Evolutionary conservation across 2,113 vertebrate genomes (phyloP).

Genomic region (Rafetus swinhoei): DNA sequence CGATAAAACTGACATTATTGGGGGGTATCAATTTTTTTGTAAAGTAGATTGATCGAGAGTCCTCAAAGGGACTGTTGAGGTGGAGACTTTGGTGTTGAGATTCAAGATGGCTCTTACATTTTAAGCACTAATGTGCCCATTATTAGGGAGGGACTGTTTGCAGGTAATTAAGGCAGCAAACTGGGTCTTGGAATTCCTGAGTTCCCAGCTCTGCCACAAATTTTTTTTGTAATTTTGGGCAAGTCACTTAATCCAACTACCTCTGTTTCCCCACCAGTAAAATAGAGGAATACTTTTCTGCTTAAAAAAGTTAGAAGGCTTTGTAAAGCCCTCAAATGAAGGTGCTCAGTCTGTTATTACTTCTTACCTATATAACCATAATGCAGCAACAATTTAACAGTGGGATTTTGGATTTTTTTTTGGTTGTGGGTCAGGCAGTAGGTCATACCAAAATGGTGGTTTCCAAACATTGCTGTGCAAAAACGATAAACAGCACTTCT

Average conservation of each 20-base stretch:
- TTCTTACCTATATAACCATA: neutral
- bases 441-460: neutral
- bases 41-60: neutral
- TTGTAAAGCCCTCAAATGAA: neutral
- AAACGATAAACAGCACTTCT: neutral
- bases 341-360: neutral
- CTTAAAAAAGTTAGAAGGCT: neutral
- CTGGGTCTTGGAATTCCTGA: neutral
- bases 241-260: neutral
- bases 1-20: neutral
- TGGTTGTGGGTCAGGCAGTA: neutral
- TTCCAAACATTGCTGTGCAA: neutral
- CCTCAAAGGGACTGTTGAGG: neutral
- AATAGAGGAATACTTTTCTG: neutral
- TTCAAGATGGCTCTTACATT: neutral
- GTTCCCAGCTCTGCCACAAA: neutral
- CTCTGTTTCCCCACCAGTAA: neutral
- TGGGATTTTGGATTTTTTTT: neutral
- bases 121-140: neutral
- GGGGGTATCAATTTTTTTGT: neutral
- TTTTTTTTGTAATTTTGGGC: fast-evolving
- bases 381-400: neutral
- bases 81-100: neutral
- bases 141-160: neutral
- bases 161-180: neutral